These are phyloP conservation scores for Drosophila kohkoa DNA, from an alignment of 1,140 invertebrate genomes.

Conservation along the genomic window DNA sequence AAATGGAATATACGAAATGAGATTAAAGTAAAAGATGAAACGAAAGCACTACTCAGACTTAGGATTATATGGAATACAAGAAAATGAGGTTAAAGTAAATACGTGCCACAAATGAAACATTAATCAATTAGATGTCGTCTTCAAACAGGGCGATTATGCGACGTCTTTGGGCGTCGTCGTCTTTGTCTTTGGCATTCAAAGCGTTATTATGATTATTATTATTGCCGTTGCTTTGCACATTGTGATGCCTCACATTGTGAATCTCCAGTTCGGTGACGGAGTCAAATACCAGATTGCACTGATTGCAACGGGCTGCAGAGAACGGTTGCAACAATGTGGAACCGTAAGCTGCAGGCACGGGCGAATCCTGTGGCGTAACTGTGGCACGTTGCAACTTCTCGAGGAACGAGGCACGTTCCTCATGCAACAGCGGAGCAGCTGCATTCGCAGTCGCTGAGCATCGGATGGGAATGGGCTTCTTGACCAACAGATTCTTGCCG, in stretches of 20 bases:
- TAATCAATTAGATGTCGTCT: conserved; percentile 66
- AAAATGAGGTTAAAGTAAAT: conserved; percentile 3
- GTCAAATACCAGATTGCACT: conserved; percentile 74
- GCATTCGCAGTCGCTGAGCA: conserved; percentile 11
- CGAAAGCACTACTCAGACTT: conserved; percentile 4
- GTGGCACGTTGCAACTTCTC: conserved; percentile 73
- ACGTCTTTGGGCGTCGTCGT: conserved; percentile 64
- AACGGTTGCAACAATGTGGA: conserved; percentile 16
- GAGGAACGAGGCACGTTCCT: conserved; percentile 64
- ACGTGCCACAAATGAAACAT: neutral
- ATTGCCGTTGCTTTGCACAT: conserved; percentile 36
- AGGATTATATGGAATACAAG: conserved; percentile 17
- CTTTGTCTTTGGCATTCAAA: conserved; percentile 43
- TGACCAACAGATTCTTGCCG: conserved; percentile 41
- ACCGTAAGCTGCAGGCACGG: conserved; percentile 23
- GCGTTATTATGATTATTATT: no score
- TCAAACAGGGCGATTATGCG: conserved; percentile 81
- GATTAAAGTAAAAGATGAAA: conserved; percentile 12
- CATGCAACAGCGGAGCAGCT: conserved; percentile 18
- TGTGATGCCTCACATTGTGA: conserved; percentile 74
- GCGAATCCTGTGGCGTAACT: conserved; percentile 38
- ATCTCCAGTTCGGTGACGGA: conserved; percentile 70
- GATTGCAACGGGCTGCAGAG: conserved; percentile 72
- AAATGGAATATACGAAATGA: conserved; percentile 19
- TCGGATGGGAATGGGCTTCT: conserved; percentile 71